Evolutionary conservation across 1,140 invertebrate genomes (phyloP).

Genomic region (Belonocnema kinseyi): DNA sequence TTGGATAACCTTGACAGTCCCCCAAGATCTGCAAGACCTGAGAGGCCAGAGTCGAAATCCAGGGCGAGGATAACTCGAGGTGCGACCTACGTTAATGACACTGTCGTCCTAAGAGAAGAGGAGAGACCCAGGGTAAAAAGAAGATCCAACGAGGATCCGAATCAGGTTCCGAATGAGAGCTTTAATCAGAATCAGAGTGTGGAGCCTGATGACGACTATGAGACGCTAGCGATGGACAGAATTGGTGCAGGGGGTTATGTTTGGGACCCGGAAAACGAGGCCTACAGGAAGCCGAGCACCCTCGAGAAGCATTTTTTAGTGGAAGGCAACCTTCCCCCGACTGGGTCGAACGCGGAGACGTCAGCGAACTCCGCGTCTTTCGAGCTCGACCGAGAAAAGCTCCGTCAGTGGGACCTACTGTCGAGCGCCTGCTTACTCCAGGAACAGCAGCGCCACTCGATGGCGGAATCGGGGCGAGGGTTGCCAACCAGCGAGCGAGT

Average conservation of each 20-base stretch:
- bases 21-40: conserved; percentile 34
- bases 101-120: conserved; percentile 66
- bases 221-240: conserved; percentile 64
- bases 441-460: conserved; percentile 69
- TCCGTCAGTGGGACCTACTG: conserved; percentile 91
- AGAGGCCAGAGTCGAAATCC: conserved; percentile 36
- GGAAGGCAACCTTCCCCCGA: conserved; percentile 75
- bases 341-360: conserved; percentile 45
- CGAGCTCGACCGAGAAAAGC: conserved; percentile 89
- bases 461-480: conserved; percentile 68
- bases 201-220: conserved; percentile 60
- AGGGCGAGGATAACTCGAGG: conserved; percentile 78
- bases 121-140: conserved; percentile 53
- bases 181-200: not conserved
- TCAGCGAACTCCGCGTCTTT: conserved; percentile 69
- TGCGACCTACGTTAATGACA: conserved; percentile 86
- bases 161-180: not conserved
- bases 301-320: conserved; percentile 75
- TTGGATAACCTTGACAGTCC: conserved; percentile 84
- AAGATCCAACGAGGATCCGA: conserved; percentile 49
- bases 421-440: conserved; percentile 82
- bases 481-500: conserved; percentile 55
- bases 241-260: conserved; percentile 68
- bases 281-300: conserved; percentile 53
- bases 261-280: conserved; percentile 73